Base-by-base conservation (phyloP, 2,888 invertebrate species). In the Gisinianus flammeolus region DNA sequence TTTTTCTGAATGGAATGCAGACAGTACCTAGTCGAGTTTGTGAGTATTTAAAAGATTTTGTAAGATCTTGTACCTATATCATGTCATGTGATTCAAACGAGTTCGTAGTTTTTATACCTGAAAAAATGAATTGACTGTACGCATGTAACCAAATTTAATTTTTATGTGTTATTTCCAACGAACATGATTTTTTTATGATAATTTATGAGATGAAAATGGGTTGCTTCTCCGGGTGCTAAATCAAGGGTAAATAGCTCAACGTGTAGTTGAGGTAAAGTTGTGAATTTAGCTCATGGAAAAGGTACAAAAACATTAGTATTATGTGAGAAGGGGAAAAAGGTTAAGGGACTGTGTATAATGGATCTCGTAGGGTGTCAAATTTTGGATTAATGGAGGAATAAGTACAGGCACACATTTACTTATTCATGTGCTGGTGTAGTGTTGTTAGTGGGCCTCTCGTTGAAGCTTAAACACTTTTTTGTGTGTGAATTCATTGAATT, bases 401-500 rank as follows among this genome's bases (percentile, higher is more conserved):
- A 54, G n/a, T 54, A 16, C n/a, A n/a, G n/a, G n/a, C n/a, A n/a
- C n/a, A n/a, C n/a, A n/a, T n/a, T n/a, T n/a, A n/a, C n/a, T n/a
- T n/a, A n/a, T n/a, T n/a, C n/a, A n/a, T n/a, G n/a, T n/a, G n/a
- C n/a, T n/a, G n/a, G 12, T 35, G 35, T 35, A 35, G 35, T 8
- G 35, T 35, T 24, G 24, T 24, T 62, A 24, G 62, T 62, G 16
- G 4, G 54, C 54, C 62, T 22, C 22, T 62, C 22, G n/a, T 62
- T 62, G 24, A 24, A 22, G 10, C 22, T 62, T 62, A 22, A 62
- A 62, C 26, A 62, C 24, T 62, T 62, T 62, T 62, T 62, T 24
- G 62, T 35, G n/a, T 68, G n/a, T 35, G n/a, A 68, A 68, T 68
- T 33, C 35, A 35, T 68, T 68, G 68, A 10, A 68, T 68, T 68